phyloP scores from a whole-genome alignment of 2,797 vertebrate species.

The Anomalospiza imberbis region DNA sequence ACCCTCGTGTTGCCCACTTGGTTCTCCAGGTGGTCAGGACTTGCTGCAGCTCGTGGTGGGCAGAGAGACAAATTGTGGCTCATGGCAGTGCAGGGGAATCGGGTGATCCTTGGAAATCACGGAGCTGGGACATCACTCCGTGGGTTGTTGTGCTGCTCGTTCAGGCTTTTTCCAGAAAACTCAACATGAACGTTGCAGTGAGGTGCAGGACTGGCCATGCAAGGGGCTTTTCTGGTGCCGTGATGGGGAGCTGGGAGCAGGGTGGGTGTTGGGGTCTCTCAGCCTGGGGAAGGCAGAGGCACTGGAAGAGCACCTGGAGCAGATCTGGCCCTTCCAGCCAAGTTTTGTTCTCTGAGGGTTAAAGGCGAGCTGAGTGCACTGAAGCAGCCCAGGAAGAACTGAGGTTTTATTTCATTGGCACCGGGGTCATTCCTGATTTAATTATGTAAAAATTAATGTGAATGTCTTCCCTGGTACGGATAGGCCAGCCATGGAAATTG shows the following conservation, averaged over 20 bases:
- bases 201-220: fast-evolving
- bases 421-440: conserved; percentile 60
- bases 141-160: fast-evolving
- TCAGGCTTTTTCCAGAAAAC: background rate
- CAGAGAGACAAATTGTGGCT: background rate
- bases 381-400: background rate
- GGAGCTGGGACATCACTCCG: fast-evolving
- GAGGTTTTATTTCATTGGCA: conserved; percentile 53
- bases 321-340: background rate
- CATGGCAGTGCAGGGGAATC: fast-evolving
- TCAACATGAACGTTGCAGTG: fast-evolving
- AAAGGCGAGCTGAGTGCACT: background rate
- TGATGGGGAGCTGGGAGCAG: background rate
- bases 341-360: background rate
- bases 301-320: background rate
- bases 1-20: fast-evolving
- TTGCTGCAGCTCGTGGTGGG: fast-evolving
- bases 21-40: background rate
- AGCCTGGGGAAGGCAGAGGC: fast-evolving
- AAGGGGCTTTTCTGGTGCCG: background rate
- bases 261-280: fast-evolving
- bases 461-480: conserved; percentile 11
- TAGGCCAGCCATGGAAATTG: conserved; percentile 60
- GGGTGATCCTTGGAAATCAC: fast-evolving
- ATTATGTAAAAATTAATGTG: conserved; percentile 67